Base-by-base conservation (phyloP, 2,888 invertebrate species). In the Troides oblongomaculatus region DNA sequence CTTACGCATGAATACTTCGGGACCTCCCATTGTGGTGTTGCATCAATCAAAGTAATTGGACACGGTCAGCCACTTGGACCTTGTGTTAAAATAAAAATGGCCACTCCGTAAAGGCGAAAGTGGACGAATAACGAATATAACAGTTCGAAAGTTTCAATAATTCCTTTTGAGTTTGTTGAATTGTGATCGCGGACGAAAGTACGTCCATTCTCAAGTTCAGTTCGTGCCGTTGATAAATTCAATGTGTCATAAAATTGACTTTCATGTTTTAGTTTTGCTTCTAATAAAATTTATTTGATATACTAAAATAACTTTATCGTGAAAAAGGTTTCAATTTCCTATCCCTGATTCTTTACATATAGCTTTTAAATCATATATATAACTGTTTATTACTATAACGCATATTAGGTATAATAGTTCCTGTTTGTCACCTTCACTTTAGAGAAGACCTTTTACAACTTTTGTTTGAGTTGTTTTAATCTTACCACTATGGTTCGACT, bases 11-110 rank as follows among this genome's bases (percentile, higher is more conserved):
- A 58, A 66, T 69, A 72, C 73, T 74, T 74, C 68, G 72, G 74
- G 76, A 75, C 75, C 75, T 77, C 78, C 77, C 75, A 75, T 78
- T 76, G 75, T 73, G 76, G 75, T 72, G 72, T 74, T 76, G 76
- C 78, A 81, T 82, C 80, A 78, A 81, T 83, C 82, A 81, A 80
- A 77, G 75, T 79, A 78, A 82, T 81, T 78, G 78, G 76, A 74
- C 74, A 78, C 78, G 77, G 77, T 77, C 76, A 74, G 74, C 78
- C 77, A 74, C 73, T 76, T 66, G 73, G 71, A 66, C 68, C 69
- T 67, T 72, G 64, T 57, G 68, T 71, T 64, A 72, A 75, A 70
- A 36, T 73, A 75, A 78, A 76, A 76, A 74, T 72, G 70, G 50
- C 68, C 69, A 71, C 59, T 62, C 63, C 71, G 66, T 75, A 72